Evolutionary conservation across 2,113 vertebrate genomes (phyloP).

Genomic region (Puffinus mauretanicus): DNA sequence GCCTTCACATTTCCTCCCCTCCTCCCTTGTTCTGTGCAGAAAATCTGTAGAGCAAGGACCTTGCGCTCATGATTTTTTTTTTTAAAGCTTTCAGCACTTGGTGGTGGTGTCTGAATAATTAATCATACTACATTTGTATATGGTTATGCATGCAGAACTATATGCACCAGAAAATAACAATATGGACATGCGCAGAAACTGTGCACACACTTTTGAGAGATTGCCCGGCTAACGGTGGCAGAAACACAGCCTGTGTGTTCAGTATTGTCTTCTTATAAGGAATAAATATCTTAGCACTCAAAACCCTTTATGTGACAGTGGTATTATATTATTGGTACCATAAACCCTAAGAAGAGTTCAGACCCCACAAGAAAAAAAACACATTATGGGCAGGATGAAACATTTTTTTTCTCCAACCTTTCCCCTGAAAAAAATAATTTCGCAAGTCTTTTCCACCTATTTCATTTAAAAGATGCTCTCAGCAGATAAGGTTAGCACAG

Average conservation of each 20-base stretch:
- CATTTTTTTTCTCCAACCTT: not conserved
- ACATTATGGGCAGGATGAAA: not conserved
- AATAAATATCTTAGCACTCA: not conserved
- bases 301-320: not conserved
- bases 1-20: conserved; percentile 16
- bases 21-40: conserved; percentile 5
- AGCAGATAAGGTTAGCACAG: not conserved
- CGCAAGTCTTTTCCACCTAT: not conserved
- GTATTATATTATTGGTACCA: not conserved
- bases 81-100: not conserved
- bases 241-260: not conserved
- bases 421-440: not conserved
- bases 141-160: conserved; percentile 8
- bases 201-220: not conserved
- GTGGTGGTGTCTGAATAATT: conserved; percentile 1
- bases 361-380: not conserved
- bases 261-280: not conserved
- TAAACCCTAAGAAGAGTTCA: not conserved
- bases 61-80: not conserved
- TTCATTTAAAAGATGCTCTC: conserved; percentile 24
- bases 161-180: conserved; percentile 17
- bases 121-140: not conserved
- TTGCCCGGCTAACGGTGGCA: not conserved
- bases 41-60: conserved; percentile 4
- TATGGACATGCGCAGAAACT: not conserved